Evolutionary conservation across 2,113 vertebrate genomes (phyloP).

Genomic region (Monarcha castaneiventris): DNA sequence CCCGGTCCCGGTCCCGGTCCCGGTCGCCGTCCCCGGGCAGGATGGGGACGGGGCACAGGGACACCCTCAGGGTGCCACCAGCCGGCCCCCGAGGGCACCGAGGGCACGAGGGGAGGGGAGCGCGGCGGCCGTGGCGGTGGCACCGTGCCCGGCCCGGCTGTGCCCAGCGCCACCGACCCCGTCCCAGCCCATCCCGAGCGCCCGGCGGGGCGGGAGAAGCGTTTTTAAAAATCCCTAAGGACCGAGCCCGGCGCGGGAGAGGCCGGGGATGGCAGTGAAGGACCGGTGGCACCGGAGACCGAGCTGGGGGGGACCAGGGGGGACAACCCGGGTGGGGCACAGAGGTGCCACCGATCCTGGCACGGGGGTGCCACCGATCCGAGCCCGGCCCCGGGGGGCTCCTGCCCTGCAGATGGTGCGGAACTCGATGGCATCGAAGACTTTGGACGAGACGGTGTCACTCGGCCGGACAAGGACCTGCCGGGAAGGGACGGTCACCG

Average conservation of each 20-base stretch:
- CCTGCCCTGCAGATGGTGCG: constrained; percentile 65
- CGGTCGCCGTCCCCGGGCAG: not conserved
- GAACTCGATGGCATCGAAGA: constrained; percentile 58
- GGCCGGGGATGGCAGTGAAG: not conserved
- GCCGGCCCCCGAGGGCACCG: not conserved
- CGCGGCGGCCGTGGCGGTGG: not conserved
- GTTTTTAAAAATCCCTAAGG: not conserved
- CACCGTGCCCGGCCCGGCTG: not conserved
- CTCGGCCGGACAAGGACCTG: not conserved
- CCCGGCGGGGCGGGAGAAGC: not conserved
- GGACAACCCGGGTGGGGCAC: not conserved
- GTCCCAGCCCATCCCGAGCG: not conserved
- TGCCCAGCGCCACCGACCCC: not conserved
- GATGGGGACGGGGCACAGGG: not conserved
- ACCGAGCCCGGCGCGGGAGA: not conserved
- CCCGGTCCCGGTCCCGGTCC: not conserved
- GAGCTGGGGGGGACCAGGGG: not conserved
- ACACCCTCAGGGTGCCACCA: not conserved
- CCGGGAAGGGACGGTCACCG: not conserved
- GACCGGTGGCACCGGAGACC: not conserved
- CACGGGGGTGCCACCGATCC: not conserved
- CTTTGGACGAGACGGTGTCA: not conserved
- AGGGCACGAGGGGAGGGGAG: too few species aligned
- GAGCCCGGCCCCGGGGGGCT: not conserved
- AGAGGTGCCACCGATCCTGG: not conserved